Evolutionary conservation across 1,140 invertebrate species (phyloP).

Genomic region (Drosophila kohkoa): DNA sequence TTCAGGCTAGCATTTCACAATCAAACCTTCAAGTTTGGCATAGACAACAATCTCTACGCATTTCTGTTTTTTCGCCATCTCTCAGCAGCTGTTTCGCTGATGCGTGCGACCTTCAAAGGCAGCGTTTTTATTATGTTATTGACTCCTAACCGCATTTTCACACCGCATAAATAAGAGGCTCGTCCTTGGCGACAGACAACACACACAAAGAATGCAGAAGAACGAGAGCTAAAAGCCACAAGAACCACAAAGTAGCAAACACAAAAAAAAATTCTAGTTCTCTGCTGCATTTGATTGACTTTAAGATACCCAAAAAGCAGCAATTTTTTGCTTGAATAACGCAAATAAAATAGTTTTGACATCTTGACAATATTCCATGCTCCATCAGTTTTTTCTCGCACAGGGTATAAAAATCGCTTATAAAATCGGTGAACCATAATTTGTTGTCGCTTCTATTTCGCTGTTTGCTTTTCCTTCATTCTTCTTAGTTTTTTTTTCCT

Average conservation of each 20-base stretch:
- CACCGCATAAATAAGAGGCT: conserved; percentile 60
- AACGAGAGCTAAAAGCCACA: conserved; percentile 6
- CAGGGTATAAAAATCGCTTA: conserved; percentile 49
- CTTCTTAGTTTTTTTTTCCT: not conserved
- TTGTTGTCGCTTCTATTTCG: conserved; percentile 56
- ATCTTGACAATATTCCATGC: not conserved
- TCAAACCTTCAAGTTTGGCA: conserved; percentile 3
- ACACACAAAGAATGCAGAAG: conserved; percentile 1
- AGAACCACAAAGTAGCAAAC: conserved; percentile 1
- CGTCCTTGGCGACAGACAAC: conserved; percentile 58
- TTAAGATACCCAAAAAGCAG: conserved; percentile 7
- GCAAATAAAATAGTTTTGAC: not conserved
- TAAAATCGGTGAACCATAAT: conserved; percentile 70
- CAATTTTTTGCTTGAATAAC: no score
- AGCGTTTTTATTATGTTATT: conserved; percentile 80
- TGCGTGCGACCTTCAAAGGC: conserved; percentile 59
- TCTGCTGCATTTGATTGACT: not conserved
- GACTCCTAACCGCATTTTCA: conserved; percentile 81
- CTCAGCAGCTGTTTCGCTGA: conserved; percentile 23
- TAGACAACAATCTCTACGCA: not conserved
- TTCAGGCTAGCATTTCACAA: conserved; percentile 1
- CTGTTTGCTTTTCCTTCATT: conserved; percentile 14
- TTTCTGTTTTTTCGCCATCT: not conserved
- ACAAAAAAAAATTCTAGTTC: conserved; percentile 4
- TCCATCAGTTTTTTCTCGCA: no score